Evolutionary conservation across 2,888 invertebrate genomes (phyloP), one percentile per base, ranked within the genome.

Genomic region (Tetranychus truncatus): DNA sequence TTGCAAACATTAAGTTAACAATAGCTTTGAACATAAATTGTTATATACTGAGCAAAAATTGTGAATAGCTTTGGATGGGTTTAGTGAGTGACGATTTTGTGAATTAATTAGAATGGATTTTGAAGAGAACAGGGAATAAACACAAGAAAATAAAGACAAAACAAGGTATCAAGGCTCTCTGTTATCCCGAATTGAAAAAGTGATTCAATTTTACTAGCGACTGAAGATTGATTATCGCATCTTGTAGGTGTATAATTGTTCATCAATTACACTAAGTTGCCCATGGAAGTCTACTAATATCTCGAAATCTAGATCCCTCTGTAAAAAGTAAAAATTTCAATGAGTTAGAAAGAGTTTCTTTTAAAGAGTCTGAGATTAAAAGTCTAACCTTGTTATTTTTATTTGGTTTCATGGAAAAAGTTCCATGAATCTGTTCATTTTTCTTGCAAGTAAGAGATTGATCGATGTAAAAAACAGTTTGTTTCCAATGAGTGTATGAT

Each of bases 401-500:
- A 85, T 99, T 99, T 71, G 96, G 97, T 80, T 90, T 91, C 90
- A 97, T 92, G 74, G 89, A 88, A 83, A 99, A 95, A 8, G 88
- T 88, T 45, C 99, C 99, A 74, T 87, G 88, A 76, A 99, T 89
- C 83, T 94, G 94, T 83, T 99, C 99, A 75, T 84, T 84, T 81
- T 93, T 92, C 83, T 96, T 96, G 65, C 93, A 94, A 2, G 99
- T 99, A 86, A 99, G 88, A 81, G 93, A 94, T 80, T 97, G 95
- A 81, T 95, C 91, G 80, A 97, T 89, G 83, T 99, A 99, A 85
- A 99, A 99, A 74, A 99, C 97, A 8, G 91, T 92, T 84, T 96
- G 95, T 84, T 99, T 99, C 99, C 99, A 99, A 84, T 99, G 99
- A 34, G 99, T 99, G 84, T 99, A 97, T 46, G 92, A 91, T 1